A percentile compares a stretch with the other conserved stretches of the same genome.
These are phyloP conservation scores for Pica pica DNA, from an alignment of 2,113 vertebrate genomes.

Conservation along the genomic window DNA sequence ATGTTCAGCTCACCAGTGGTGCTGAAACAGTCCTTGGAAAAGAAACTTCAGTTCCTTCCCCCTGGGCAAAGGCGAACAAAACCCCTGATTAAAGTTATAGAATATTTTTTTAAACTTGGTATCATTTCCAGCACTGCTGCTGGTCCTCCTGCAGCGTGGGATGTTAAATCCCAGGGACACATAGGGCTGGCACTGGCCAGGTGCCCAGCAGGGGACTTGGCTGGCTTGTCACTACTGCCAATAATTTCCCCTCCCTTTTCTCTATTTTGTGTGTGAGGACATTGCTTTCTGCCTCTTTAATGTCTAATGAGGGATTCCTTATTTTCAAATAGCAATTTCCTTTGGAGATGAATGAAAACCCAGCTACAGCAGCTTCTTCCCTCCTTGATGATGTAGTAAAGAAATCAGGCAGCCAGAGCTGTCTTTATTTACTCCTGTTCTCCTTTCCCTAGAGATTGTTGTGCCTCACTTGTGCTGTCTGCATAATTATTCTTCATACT, in stretches of 20 bases:
- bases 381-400: not conserved
- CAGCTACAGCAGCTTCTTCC: not conserved
- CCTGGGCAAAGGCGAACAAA: not conserved
- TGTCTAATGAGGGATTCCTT: not conserved
- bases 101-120: not conserved
- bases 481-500: not conserved
- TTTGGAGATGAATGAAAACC: not conserved
- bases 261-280: not conserved
- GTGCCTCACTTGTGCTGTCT: not conserved
- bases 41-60: not conserved
- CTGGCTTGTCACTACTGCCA: not conserved
- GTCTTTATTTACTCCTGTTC: not conserved
- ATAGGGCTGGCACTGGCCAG: not conserved
- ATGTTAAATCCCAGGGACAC: not conserved
- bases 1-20: not conserved
- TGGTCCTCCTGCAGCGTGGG: not conserved
- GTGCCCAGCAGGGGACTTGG: not conserved
- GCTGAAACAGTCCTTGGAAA: not conserved
- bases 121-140: rapidly evolving
- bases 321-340: not conserved
- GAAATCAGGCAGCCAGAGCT: not conserved
- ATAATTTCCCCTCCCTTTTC: not conserved
- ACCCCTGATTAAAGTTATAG: not conserved
- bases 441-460: not conserved
- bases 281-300: not conserved